phyloP scores from a whole-genome alignment of 2,888 invertebrate species.

The Cartodere bifasciata region DNA sequence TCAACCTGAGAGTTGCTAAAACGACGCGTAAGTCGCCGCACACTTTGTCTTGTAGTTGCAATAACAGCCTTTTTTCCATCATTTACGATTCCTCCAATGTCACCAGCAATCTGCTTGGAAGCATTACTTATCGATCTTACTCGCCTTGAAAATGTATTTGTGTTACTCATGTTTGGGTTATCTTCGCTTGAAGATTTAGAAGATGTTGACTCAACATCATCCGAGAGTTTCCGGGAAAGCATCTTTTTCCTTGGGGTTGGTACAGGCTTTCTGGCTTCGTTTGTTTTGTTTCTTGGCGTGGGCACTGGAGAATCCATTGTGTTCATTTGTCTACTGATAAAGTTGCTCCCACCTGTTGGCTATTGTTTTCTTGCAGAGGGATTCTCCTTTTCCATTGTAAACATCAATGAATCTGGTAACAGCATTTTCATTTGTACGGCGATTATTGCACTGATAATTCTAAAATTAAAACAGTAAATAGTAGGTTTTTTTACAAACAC shows the following conservation, averaged over 20 bases:
- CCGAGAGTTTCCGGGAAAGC: conserved; percentile 12
- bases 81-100: conserved; percentile 42
- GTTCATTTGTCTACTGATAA: not conserved
- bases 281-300: conserved; percentile 24
- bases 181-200: conserved; percentile 14
- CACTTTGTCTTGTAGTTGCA: conserved; percentile 45
- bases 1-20: conserved; percentile 23
- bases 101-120: conserved; percentile 44
- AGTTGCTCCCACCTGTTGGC: no score
- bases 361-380: no score
- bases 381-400: no score
- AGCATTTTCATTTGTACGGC: no score
- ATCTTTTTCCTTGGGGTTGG: conserved; percentile 42
- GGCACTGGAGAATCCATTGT: conserved; percentile 25
- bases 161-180: no score
- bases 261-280: conserved; percentile 37
- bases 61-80: conserved; percentile 48
- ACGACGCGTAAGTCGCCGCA: conserved; percentile 28
- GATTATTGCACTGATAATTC: no score
- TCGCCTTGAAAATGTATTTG: conserved; percentile 32
- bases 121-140: conserved; percentile 41
- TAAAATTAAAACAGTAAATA: no score
- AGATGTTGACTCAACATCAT: conserved; percentile 10
- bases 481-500: no score
- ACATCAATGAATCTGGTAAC: no score